Percentiles rank a stretch among this genome's conserved stretches.
Conservation (phyloP, 92 coral and sea anemone genomes). For the Epizoanthus stellaris region DNA sequence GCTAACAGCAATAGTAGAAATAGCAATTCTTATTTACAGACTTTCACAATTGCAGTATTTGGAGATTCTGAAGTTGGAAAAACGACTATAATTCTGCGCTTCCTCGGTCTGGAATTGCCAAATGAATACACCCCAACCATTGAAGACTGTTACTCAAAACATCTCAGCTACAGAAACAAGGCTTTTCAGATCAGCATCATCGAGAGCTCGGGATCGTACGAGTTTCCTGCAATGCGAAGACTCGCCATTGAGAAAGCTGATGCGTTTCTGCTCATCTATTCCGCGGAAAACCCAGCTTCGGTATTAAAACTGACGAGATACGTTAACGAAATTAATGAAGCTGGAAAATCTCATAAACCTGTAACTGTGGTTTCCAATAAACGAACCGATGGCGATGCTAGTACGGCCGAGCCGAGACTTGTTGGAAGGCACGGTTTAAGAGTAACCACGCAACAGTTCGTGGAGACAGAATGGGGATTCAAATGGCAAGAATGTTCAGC, state of each 20-base stretch:
- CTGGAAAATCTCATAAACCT: conserved; percentile 48
- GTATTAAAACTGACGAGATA: conserved; percentile 75
- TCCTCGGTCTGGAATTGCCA: conserved; percentile 70
- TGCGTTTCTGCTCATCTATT: conserved; percentile 83
- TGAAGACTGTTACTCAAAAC: conserved; percentile 87
- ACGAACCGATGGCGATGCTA: conserved; percentile 35
- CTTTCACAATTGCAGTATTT: conserved; percentile 84
- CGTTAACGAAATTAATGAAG: conserved; percentile 72
- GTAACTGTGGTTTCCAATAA: conserved; percentile 87
- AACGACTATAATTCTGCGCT: conserved; percentile 79
- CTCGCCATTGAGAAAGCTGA: too few relatives aligned
- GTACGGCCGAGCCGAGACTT: conserved; percentile 27
- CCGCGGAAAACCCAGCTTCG: conserved; percentile 67
- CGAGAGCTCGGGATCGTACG: conserved; percentile 92
- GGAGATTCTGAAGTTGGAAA: conserved; percentile 92
- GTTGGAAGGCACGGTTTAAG: conserved; percentile 56
- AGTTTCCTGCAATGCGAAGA: conserved; percentile 94
- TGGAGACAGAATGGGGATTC: conserved; percentile 63
- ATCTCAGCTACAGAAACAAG: conserved; percentile 71
- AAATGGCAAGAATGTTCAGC: conserved; percentile 71
- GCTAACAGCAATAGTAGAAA: too few relatives aligned
- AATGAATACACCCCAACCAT: conserved; percentile 80
- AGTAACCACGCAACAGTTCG: conserved; percentile 53
- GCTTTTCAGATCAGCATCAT: conserved; percentile 83
- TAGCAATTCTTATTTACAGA: conserved; percentile 13